Evolutionary conservation across 2,113 vertebrate species (phyloP).

Genomic region (Chloropsis cyanopogon): DNA sequence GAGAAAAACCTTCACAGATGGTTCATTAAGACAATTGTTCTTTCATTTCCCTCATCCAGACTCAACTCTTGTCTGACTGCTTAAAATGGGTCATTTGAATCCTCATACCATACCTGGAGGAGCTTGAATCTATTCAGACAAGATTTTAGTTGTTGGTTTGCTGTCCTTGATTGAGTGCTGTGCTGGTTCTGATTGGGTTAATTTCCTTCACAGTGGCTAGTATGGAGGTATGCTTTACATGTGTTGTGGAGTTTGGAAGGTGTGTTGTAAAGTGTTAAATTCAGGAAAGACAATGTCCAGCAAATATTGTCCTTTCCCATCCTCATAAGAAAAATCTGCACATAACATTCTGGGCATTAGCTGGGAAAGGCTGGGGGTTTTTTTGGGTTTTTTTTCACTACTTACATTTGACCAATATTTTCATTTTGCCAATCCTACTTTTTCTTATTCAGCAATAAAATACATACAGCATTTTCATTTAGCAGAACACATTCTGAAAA

Average conservation of each 20-base stretch:
- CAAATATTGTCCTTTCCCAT: not conserved
- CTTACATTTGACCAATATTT: not conserved
- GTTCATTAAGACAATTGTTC: not conserved
- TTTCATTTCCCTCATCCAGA: not conserved
- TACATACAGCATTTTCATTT: not conserved
- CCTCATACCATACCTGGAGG: not conserved
- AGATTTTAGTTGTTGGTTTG: not conserved
- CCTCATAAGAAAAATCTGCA: not conserved
- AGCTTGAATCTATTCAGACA: not conserved
- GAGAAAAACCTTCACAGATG: not conserved
- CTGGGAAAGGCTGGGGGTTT: not conserved
- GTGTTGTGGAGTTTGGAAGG: not conserved
- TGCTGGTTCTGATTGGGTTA: not conserved
- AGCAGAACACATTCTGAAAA: not conserved
- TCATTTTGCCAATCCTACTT: not conserved
- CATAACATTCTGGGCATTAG: not conserved
- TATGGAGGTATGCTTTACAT: not conserved
- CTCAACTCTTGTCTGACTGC: not conserved
- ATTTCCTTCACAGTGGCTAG: not conserved
- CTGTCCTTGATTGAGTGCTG: not conserved
- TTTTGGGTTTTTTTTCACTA: not conserved
- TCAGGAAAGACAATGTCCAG: not conserved
- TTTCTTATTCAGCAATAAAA: not conserved
- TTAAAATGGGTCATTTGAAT: not conserved
- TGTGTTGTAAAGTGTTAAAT: not conserved